These are phyloP conservation scores for Rhopalosiphum maidis DNA, from an alignment of 1,140 invertebrate species.

Conservation along the genomic window DNA sequence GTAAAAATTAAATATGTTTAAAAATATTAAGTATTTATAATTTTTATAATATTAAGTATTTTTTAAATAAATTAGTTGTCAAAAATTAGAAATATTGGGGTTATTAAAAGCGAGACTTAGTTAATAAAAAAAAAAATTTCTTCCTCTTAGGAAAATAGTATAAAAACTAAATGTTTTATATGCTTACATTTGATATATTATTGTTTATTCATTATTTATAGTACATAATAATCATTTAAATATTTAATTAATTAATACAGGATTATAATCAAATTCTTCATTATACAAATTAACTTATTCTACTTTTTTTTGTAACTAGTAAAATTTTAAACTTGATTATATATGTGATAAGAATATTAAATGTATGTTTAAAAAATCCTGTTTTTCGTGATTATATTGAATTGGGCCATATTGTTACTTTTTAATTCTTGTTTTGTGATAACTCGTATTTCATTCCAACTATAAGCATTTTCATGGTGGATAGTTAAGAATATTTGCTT, in stretches of 20 bases:
- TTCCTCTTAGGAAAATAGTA: neutral
- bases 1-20: constrained; percentile 44
- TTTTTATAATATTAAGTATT: constrained; percentile 22
- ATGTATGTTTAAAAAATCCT: neutral
- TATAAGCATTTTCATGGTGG: neutral
- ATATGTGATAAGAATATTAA: constrained; percentile 1
- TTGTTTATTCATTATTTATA: constrained; percentile 20
- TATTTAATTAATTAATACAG: neutral
- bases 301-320: constrained; percentile 24
- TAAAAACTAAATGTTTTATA: neutral
- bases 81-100: neutral
- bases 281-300: constrained; percentile 1
- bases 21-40: constrained; percentile 32
- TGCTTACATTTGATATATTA: constrained; percentile 1
- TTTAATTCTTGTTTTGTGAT: neutral
- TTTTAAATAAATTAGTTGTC: constrained; percentile 26
- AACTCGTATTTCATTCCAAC: neutral
- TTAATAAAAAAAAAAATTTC: neutral
- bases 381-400: neutral
- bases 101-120: neutral
- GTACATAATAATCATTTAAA: neutral
- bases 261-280: neutral
- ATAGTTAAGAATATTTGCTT: constrained; percentile 8
- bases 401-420: neutral
- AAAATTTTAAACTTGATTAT: neutral